Conservation (phyloP, 1,140 invertebrate species). For the Macrobrachium rosenbergii region DNA sequence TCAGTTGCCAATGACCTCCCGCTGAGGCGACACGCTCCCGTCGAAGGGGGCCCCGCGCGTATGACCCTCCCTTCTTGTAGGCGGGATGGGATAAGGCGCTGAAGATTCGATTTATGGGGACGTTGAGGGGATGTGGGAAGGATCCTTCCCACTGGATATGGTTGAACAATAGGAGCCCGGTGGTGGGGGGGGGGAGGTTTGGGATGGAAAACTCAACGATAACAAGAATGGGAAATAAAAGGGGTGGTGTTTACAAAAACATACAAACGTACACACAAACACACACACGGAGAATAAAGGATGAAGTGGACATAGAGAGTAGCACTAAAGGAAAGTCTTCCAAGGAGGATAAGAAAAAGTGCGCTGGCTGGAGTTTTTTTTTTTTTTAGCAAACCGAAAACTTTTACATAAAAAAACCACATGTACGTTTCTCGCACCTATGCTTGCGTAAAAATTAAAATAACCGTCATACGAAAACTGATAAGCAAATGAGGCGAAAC, state of each 20-base stretch:
- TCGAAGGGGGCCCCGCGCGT: neutral
- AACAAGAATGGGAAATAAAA: neutral
- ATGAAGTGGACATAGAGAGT: neutral
- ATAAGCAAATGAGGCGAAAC: too few relatives aligned
- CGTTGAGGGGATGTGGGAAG: neutral
- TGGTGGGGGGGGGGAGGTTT: too few relatives aligned
- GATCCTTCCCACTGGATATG: neutral
- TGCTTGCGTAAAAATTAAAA: too few relatives aligned
- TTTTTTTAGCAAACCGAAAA: too few relatives aligned
- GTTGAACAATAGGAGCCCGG: too few relatives aligned
- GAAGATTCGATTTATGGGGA: neutral
- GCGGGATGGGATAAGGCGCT: neutral
- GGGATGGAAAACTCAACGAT: neutral
- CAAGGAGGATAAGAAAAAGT: too few relatives aligned
- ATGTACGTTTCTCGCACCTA: too few relatives aligned
- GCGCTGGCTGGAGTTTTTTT: too few relatives aligned
- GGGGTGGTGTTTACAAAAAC: neutral
- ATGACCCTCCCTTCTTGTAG: neutral
- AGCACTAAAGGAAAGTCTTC: too few relatives aligned
- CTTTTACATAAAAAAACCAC: too few relatives aligned
- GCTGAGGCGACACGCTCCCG: constrained; percentile 3
- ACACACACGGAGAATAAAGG: neutral
- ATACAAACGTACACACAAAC: constrained; percentile 9
- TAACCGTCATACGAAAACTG: too few relatives aligned
- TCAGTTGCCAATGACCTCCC: constrained; percentile 19